phyloP scores from a whole-genome alignment of 2,888 invertebrate species.

The Pasiphila rectangulata region DNA sequence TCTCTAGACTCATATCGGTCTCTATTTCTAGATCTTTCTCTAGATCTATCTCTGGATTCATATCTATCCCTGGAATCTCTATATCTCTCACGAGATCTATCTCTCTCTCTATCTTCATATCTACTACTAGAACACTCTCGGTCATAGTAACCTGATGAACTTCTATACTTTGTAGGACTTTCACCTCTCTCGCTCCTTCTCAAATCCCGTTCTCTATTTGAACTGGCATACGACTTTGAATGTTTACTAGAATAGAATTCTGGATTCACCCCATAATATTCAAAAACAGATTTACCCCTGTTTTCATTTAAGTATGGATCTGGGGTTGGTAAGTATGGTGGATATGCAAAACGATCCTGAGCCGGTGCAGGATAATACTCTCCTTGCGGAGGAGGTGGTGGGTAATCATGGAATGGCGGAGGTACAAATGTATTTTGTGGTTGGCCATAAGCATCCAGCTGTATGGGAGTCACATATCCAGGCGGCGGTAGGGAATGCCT shows the following conservation, averaged over 20 bases:
- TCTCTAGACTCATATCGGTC: conserved; percentile 22
- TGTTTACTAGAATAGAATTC: conserved; percentile 16
- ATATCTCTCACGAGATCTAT: conserved; percentile 36
- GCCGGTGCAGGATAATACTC: conserved; percentile 12
- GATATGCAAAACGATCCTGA: background rate
- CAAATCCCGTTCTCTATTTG: conserved; percentile 16
- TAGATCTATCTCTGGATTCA: conserved; percentile 11
- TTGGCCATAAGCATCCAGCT: conserved; percentile 1
- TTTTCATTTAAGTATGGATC: conserved; percentile 10
- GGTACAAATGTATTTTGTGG: background rate
- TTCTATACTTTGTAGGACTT: conserved; percentile 45
- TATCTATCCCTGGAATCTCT: conserved; percentile 19
- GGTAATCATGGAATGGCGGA: conserved; percentile 2
- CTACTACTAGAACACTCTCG: conserved; percentile 23
- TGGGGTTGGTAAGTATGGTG: conserved; percentile 9
- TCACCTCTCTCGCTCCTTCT: conserved; percentile 35
- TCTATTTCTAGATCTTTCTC: conserved; percentile 34
- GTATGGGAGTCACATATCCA: conserved; percentile 3
- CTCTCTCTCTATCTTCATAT: conserved; percentile 38
- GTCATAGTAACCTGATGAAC: conserved; percentile 36
- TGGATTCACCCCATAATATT: conserved; percentile 16
- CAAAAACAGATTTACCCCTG: conserved; percentile 12
- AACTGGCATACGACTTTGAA: background rate
- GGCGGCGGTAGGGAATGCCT: conserved; percentile 5
- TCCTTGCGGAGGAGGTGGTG: conserved; percentile 3